These are phyloP conservation scores for Ptilonorhynchus violaceus DNA, from an alignment of 2,113 vertebrate species.

Conservation along the genomic window DNA sequence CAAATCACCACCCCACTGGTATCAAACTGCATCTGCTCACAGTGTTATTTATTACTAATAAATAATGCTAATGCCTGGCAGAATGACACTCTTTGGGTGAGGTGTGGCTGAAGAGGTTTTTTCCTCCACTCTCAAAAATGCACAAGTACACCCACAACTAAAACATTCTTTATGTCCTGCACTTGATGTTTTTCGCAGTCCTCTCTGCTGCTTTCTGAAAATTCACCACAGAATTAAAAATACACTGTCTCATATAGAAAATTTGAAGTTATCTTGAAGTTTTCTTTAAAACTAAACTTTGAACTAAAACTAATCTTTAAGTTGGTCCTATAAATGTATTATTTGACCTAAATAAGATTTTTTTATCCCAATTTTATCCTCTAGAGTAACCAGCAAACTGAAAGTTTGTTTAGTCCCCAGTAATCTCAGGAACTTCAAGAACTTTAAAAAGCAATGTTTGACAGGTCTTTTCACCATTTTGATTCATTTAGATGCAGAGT, in stretches of 20 bases:
- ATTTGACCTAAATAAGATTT: not conserved
- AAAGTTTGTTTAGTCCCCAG: not conserved
- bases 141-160: not conserved
- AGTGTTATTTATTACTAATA: not conserved
- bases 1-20: rapidly evolving
- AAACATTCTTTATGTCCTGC: not conserved
- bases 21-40: not conserved
- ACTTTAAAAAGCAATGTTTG: not conserved
- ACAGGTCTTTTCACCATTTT: not conserved
- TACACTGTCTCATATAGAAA: not conserved
- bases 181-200: not conserved
- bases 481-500: not conserved
- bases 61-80: not conserved
- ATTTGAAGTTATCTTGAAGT: not conserved
- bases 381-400: not conserved
- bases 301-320: not conserved
- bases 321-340: not conserved
- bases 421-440: not conserved
- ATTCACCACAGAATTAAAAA: not conserved
- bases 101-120: too few species aligned
- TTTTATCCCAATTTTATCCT: not conserved
- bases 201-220: not conserved
- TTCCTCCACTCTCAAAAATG: not conserved
- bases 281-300: not conserved
- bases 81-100: not conserved